Evolutionary conservation across 1,140 invertebrate genomes (phyloP).

Genomic region (Radopholus similis): DNA sequence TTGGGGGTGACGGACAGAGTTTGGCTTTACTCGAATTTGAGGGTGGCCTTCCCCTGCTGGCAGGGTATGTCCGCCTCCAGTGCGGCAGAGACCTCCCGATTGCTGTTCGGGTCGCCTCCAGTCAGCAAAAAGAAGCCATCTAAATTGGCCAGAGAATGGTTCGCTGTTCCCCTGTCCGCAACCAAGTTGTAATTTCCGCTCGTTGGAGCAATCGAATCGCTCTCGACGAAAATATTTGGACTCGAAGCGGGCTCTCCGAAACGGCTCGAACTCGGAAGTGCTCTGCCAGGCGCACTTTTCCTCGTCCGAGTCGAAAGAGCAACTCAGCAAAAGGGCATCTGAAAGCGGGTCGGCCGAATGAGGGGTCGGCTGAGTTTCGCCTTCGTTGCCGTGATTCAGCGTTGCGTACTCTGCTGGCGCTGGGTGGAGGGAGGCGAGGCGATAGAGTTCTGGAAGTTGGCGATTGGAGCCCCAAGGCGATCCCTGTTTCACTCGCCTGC

Average conservation of each 20-base stretch:
- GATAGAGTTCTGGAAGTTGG: constrained; percentile 7
- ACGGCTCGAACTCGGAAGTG: constrained; percentile 12
- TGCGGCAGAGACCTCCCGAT: constrained; percentile 21
- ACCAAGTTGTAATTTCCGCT: constrained; percentile 37
- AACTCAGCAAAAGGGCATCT: constrained; percentile 11
- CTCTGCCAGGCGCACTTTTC: constrained; percentile 42
- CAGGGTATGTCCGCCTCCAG: constrained; percentile 39
- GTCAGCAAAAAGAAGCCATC: constrained; percentile 41
- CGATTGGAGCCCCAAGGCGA: not conserved
- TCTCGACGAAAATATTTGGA: constrained; percentile 30
- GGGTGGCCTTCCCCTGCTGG: constrained; percentile 30
- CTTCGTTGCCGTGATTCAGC: constrained; percentile 22
- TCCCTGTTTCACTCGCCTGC: constrained; percentile 25
- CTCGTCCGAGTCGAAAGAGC: constrained; percentile 29
- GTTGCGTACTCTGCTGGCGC: constrained; percentile 32
- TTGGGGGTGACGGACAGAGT: not conserved
- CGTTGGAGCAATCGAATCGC: constrained; percentile 44
- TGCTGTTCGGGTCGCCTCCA: constrained; percentile 16
- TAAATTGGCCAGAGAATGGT: no score
- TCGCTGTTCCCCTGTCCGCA: not conserved
- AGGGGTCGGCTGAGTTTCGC: not conserved
- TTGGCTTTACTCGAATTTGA: constrained; percentile 38
- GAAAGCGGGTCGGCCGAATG: not conserved
- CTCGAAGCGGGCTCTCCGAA: constrained; percentile 40
- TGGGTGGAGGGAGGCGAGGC: constrained; percentile 19